Conservation (phyloP, 2,113 vertebrate species). For the Copsychus sechellarum region DNA sequence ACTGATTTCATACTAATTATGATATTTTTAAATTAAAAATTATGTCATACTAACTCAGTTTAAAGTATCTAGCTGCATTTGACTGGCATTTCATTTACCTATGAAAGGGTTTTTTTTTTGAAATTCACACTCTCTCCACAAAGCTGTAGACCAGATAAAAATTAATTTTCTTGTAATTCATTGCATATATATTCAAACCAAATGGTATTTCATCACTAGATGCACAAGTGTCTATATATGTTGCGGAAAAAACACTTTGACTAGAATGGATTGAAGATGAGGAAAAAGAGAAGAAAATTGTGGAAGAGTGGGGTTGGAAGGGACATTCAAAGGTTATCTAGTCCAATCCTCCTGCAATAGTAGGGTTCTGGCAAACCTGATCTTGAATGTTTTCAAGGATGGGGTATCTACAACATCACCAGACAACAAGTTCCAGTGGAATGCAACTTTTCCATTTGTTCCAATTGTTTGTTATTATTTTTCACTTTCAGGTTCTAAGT, state of each 20-base stretch:
- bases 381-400: neutral
- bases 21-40: neutral
- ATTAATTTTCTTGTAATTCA: neutral
- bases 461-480: neutral
- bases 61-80: neutral
- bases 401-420: accelerated
- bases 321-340: neutral
- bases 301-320: neutral
- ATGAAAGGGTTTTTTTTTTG: accelerated
- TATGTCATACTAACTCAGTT: neutral
- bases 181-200: neutral
- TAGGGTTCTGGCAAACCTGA: neutral
- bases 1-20: neutral
- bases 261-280: neutral
- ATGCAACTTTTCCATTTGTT: neutral
- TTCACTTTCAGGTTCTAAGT: neutral
- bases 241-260: neutral
- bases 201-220: neutral
- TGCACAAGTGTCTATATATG: neutral
- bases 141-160: neutral
- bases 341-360: neutral
- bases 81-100: neutral
- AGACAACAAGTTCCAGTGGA: neutral
- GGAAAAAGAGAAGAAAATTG: neutral
- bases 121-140: neutral